phyloP scores from a whole-genome alignment of 2,888 invertebrate species.

The Apamea anceps region DNA sequence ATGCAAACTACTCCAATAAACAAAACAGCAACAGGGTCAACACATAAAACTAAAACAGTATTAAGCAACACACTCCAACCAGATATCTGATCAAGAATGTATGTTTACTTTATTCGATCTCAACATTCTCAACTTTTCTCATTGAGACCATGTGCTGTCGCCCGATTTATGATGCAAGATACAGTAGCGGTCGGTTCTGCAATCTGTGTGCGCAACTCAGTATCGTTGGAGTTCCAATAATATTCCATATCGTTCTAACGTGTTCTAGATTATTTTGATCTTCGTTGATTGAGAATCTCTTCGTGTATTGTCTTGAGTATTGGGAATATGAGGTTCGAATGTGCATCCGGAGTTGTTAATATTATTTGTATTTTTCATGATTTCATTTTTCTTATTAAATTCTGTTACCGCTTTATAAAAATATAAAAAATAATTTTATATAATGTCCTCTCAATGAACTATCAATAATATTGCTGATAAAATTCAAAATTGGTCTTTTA shows the following conservation, averaged over 20 bases:
- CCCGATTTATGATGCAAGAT: conserved; percentile 69
- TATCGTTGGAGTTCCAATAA: conserved; percentile 46
- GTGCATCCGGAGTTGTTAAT: conserved; percentile 1
- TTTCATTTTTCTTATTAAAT: neutral
- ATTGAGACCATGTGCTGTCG: conserved; percentile 64
- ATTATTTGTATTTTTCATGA: conserved; percentile 6
- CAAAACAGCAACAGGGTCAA: conserved; percentile 11
- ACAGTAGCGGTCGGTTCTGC: conserved; percentile 59
- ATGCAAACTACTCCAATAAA: conserved; percentile 18
- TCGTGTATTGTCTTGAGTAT: neutral
- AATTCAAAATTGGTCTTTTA: neutral
- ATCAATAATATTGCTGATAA: neutral
- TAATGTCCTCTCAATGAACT: neutral
- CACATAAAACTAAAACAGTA: conserved; percentile 28
- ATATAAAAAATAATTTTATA: neutral
- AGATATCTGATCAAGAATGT: conserved; percentile 45
- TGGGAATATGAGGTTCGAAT: neutral
- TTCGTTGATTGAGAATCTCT: conserved; percentile 41
- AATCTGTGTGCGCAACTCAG: conserved; percentile 57
- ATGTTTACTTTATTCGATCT: conserved; percentile 55
- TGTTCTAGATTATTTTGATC: conserved; percentile 27
- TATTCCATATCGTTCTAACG: conserved; percentile 27
- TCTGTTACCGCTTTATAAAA: too few species aligned
- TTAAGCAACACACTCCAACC: conserved; percentile 23
- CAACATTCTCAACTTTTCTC: conserved; percentile 66